Evolutionary conservation across 2,797 vertebrate genomes (phyloP).

Genomic region (Melanogrammus aeglefinus): DNA sequence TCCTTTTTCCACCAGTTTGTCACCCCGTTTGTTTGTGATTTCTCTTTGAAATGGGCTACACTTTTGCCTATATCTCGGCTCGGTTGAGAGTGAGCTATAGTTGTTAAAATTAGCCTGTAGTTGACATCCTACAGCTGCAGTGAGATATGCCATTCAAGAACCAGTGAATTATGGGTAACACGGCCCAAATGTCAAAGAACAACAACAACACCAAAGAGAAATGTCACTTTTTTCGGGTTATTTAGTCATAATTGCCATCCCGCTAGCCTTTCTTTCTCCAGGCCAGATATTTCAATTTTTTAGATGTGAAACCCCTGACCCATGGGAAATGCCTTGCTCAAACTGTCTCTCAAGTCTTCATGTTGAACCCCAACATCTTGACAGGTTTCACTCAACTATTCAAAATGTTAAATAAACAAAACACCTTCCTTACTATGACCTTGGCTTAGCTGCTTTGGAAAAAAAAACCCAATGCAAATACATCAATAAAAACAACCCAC

Average conservation of each 20-base stretch:
- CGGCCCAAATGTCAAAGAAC: neutral
- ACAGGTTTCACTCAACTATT: neutral
- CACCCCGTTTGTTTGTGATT: neutral
- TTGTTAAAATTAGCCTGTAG: neutral
- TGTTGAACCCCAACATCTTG: neutral
- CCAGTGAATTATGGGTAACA: neutral
- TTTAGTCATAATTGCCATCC: neutral
- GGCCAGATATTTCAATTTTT: neutral
- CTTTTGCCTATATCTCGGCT: neutral
- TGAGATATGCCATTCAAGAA: neutral
- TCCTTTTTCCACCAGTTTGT: neutral
- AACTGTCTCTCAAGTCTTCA: neutral
- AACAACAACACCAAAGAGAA: neutral
- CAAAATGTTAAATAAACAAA: neutral
- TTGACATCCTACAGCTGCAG: neutral
- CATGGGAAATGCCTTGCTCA: neutral
- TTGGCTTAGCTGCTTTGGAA: neutral
- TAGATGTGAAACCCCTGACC: neutral
- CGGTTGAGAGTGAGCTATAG: neutral
- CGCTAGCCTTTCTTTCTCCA: neutral
- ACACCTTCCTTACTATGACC: neutral
- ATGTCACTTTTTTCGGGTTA: neutral
- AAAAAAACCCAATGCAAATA: neutral
- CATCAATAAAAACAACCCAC: constrained; percentile 1
- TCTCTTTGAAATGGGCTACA: neutral